Evolutionary conservation across 2,113 vertebrate species (phyloP), one percentile per base, ranked within the genome.

Genomic region (Oryzias javanicus): DNA sequence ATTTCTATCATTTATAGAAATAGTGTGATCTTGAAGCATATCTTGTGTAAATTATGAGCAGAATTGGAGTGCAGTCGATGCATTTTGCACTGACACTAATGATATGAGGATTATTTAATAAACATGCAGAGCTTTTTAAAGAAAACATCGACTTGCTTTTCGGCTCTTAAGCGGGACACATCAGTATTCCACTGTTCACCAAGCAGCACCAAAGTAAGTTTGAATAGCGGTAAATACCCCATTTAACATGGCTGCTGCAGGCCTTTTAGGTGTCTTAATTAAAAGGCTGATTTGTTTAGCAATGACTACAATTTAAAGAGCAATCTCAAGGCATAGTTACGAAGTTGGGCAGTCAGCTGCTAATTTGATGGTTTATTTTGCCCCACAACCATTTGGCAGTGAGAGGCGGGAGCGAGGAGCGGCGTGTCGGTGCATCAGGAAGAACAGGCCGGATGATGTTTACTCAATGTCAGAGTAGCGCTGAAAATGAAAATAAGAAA

Each of bases 401-500:
- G 22, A 13, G 45, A 63, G 49, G 29, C 14, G 48, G 51, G 17
- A 42, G 70, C 57, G 15, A n/a, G 41, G 46, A 46, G 27, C 55
- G n/a, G 57, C 6, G 6, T 15, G 57, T 64, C 17, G 50, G n/a
- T 50, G 27, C 61, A 54, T 74, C 48, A 76, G 47, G 44, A 55
- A 44, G 45, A 41, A 29, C 51, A 50, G 10, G 8, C 8, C 35
- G 35, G 35, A 10, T 35, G 35, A 12, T 35, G 10, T 35, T 35
- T 13, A 12, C 35, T 8, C 35, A 12, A 35, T 83, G 86, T 89
- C 72, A 67, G 80, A 80, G 60, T 16, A 64, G 64, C 72, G 82
- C 81, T 56, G 78, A 89, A 91, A 90, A 80, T 83, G 83, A 82
- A 86, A 82, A 74, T 81, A 81, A 55, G 45, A 12, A 35, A 35